Evolutionary conservation across 2,888 invertebrate genomes (phyloP).

Genomic region (Habrosyne pyritoides): DNA sequence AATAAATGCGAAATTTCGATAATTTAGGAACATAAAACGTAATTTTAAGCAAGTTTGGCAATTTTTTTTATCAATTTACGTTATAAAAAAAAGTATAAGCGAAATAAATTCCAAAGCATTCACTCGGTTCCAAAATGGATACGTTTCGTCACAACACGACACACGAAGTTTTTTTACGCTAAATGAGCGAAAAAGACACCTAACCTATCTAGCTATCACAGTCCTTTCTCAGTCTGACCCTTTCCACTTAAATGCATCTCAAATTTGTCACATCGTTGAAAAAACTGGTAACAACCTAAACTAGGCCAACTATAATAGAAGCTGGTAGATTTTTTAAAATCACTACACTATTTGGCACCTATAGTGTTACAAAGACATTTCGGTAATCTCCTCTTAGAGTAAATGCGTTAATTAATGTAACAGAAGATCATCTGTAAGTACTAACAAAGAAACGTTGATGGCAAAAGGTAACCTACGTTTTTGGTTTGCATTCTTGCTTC

Average conservation of each 20-base stretch:
- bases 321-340: constrained; percentile 69
- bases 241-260: constrained; percentile 79
- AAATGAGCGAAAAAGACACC: constrained; percentile 77
- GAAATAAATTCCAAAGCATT: constrained; percentile 44
- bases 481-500: constrained; percentile 73
- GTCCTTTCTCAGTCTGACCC: constrained; percentile 83
- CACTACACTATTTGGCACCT: constrained; percentile 81
- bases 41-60: constrained; percentile 15
- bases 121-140: constrained; percentile 57
- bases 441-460: constrained; percentile 71
- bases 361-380: constrained; percentile 59
- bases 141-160: constrained; percentile 48
- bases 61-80: constrained; percentile 19
- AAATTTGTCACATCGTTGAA: constrained; percentile 71
- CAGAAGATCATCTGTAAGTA: constrained; percentile 56
- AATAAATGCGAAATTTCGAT: constrained; percentile 49
- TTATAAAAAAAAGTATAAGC: constrained; percentile 35
- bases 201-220: constrained; percentile 83
- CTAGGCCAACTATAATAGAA: constrained; percentile 72
- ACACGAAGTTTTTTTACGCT: constrained; percentile 73
- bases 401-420: constrained; percentile 53
- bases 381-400: constrained; percentile 52
- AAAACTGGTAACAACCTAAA: constrained; percentile 80
- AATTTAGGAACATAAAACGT: constrained; percentile 58
- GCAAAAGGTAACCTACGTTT: constrained; percentile 81